Base-by-base conservation (phyloP, 2,888 invertebrate genomes). In the Scaptomyza tumidula region DNA sequence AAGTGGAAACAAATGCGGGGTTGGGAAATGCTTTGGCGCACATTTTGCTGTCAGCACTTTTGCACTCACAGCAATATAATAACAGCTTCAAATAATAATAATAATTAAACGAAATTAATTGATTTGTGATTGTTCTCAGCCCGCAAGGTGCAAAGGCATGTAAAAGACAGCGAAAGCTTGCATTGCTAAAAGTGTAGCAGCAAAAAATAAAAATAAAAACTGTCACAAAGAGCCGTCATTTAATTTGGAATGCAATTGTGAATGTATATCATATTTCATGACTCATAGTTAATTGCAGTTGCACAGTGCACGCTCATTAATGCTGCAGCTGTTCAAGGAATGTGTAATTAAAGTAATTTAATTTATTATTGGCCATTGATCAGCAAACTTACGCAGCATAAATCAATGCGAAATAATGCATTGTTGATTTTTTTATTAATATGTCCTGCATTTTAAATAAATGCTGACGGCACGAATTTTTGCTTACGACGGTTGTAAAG, bases 321-420 rank as follows among this genome's bases (percentile, higher is more conserved):
- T 71, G 67, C 45, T 69, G 62, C 80, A 55, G 53, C 76, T 72
- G 80, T 82, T 67, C 60, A 31, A 68, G 75, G 60, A 66, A 61
- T 69, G 70, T 56, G 82, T 69, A 83, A 83, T 87, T 86, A 88
- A 88, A 88, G 75, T 88, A 78, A 86, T 88, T 84, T 84, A 66
- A 88, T 86, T 88, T 88, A 84, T 84, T 88, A 77, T 86, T 84
- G 78, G 81, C 80, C 87, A 84, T 84, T 84, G 85, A 84, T 84
- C 88, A 86, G 86, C 88, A 86, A 83, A 80, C 75, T 86, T 53
- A 35, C 37, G 24, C 56, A 44, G 66, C 72, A 88, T 84, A 88
- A 84, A 88, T 88, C 86, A 84, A 66, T 68, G 75, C 46, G 60
- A 65, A 78, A 63, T 68, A 65, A 58, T 68, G 68, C 53, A 39